A percentile compares a stretch with the other conserved stretches of the same genome.
Conservation (phyloP, 2,113 vertebrate genomes). For the Urocolius indicus region DNA sequence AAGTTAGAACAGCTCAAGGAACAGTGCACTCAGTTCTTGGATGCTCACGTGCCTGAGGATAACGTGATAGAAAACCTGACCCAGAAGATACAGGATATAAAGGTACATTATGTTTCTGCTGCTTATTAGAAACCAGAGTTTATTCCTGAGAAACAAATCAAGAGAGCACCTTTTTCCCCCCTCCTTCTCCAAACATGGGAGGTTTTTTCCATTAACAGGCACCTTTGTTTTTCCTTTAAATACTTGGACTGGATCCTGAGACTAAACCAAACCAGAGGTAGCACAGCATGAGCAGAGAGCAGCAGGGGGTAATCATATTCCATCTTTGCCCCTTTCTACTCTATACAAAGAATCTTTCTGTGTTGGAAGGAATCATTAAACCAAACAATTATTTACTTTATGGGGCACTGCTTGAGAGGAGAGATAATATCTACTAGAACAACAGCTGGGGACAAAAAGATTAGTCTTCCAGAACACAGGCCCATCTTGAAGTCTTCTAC, state of each 20-base stretch:
- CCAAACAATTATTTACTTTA: neutral
- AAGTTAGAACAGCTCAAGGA: slow-evolving; percentile 72
- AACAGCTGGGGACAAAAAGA: neutral
- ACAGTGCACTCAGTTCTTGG: slow-evolving; percentile 61
- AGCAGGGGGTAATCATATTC: neutral
- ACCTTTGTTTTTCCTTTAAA: neutral
- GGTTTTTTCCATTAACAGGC: neutral
- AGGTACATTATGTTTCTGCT: slow-evolving; percentile 69
- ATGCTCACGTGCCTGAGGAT: slow-evolving; percentile 42
- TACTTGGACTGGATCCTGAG: neutral
- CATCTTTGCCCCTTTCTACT: neutral
- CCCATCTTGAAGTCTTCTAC: neutral
- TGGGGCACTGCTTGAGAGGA: neutral
- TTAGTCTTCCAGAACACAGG: neutral
- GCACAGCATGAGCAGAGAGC: neutral
- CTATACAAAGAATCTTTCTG: neutral
- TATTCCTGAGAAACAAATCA: neutral
- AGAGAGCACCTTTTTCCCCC: neutral
- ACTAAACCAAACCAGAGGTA: neutral
- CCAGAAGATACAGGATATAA: slow-evolving; percentile 65
- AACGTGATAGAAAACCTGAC: slow-evolving; percentile 67
- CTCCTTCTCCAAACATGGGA: neutral
- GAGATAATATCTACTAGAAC: neutral
- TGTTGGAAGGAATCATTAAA: neutral
- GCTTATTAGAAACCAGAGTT: neutral